Evolutionary conservation across 2,797 vertebrate species (phyloP).

Genomic region (Bovichtus variegatus): DNA sequence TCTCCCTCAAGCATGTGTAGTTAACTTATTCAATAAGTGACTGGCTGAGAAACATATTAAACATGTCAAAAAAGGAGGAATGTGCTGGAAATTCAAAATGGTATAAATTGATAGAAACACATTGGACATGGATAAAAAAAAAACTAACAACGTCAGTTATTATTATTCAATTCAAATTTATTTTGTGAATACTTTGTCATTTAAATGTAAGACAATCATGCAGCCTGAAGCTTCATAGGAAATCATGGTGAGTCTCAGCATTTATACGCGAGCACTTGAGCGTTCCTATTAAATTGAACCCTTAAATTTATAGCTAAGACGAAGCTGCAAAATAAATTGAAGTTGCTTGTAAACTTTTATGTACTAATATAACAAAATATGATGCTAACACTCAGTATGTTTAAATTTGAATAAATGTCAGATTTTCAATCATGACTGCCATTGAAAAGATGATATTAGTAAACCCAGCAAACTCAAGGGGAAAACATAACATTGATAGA

Average conservation of each 20-base stretch:
- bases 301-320: background rate
- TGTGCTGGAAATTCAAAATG: constrained; percentile 16
- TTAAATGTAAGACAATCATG: background rate
- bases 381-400: background rate
- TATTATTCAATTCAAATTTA: background rate
- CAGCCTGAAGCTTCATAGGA: background rate
- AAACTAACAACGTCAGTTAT: background rate
- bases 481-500: background rate
- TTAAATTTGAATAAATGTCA: background rate
- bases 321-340: background rate
- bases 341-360: background rate
- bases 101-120: constrained; percentile 12
- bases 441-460: background rate
- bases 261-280: background rate
- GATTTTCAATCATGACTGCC: background rate
- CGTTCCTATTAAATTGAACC: background rate
- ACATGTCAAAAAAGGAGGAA: constrained; percentile 7
- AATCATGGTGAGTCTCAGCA: background rate
- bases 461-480: background rate
- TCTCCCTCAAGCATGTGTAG: background rate
- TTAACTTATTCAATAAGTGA: constrained; percentile 39
- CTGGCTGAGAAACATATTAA: constrained; percentile 6
- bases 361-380: background rate
- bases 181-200: background rate
- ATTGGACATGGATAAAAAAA: background rate